A percentile compares a stretch with the other conserved stretches of the same genome.
phyloP scores from a whole-genome alignment of 2,113 vertebrate genomes.

The Noturus placidus region DNA sequence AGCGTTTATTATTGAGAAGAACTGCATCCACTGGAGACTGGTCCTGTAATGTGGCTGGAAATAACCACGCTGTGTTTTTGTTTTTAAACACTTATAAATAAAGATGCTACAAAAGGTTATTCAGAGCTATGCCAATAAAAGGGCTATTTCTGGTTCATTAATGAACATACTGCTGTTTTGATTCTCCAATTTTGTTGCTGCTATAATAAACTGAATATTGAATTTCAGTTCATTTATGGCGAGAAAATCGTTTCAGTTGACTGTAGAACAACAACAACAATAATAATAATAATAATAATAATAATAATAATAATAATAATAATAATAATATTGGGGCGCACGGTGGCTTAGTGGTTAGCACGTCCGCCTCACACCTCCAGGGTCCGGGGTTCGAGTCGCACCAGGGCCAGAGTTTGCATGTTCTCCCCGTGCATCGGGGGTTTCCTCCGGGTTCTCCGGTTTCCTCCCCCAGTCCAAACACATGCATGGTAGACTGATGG shows the following conservation, averaged over 20 bases:
- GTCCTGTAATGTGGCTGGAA: conserved; percentile 16
- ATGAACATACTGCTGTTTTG: background rate
- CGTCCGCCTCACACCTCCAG: too few relatives aligned
- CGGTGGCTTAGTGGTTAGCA: too few relatives aligned
- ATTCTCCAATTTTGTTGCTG: background rate
- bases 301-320: too few relatives aligned
- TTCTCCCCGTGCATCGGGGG: too few relatives aligned
- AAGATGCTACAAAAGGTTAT: background rate
- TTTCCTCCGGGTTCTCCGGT: too few relatives aligned
- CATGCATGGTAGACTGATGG: too few relatives aligned
- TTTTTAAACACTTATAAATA: background rate
- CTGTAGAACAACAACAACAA: background rate
- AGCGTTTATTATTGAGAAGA: conserved; percentile 47
- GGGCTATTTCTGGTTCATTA: background rate
- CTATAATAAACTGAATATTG: background rate
- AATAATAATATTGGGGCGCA: too few relatives aligned
- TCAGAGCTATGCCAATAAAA: background rate
- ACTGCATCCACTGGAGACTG: conserved; percentile 40
- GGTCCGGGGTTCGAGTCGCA: too few relatives aligned
- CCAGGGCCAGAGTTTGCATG: too few relatives aligned
- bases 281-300: too few relatives aligned
- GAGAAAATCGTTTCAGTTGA: background rate
- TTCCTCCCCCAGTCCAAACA: too few relatives aligned
- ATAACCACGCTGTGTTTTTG: conserved; percentile 30
- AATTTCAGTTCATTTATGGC: background rate